A percentile compares a stretch with the other conserved stretches of the same genome.
These are phyloP conservation scores for Labroides dimidiatus DNA, from an alignment of 2,797 vertebrate genomes.

Conservation along the genomic window DNA sequence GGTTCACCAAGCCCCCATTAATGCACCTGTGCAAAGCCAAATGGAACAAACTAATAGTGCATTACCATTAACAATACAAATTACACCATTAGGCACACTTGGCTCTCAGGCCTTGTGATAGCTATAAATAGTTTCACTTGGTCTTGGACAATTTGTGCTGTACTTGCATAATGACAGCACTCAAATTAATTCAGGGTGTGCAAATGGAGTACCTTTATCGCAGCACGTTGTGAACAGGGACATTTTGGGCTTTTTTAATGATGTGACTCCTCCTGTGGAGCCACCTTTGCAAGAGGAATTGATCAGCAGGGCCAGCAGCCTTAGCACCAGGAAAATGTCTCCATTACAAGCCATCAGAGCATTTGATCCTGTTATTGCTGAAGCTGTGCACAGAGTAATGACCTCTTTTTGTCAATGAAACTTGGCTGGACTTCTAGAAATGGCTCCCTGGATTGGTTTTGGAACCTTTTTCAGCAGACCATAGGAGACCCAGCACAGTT, in stretches of 20 bases:
- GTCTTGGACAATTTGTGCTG: slow-evolving; percentile 81
- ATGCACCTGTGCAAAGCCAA: slow-evolving; percentile 85
- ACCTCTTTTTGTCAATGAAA: slow-evolving; percentile 77
- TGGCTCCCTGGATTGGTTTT: slow-evolving; percentile 65
- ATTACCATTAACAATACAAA: slow-evolving; percentile 87
- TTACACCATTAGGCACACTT: slow-evolving; percentile 83
- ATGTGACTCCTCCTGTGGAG: slow-evolving; percentile 36
- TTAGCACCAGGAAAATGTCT: slow-evolving; percentile 45
- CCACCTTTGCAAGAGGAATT: slow-evolving; percentile 46
- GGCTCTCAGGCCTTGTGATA: slow-evolving; percentile 74
- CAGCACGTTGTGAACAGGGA: slow-evolving; percentile 65
- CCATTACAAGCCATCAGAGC: slow-evolving; percentile 42
- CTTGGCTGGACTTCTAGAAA: slow-evolving; percentile 54
- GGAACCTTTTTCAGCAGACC: slow-evolving; percentile 60
- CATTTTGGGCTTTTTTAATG: slow-evolving; percentile 63
- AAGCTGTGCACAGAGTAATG: slow-evolving; percentile 62
- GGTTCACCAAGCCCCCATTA: slow-evolving; percentile 76
- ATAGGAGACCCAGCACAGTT: slow-evolving; percentile 72
- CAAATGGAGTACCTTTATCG: slow-evolving; percentile 59
- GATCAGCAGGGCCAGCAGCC: slow-evolving; percentile 45
- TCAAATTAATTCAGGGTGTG: slow-evolving; percentile 74
- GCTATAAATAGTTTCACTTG: slow-evolving; percentile 85
- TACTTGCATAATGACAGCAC: slow-evolving; percentile 81
- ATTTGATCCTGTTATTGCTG: slow-evolving; percentile 50
- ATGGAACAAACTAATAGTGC: slow-evolving; percentile 84